phyloP scores from a whole-genome alignment of 2,797 vertebrate species.

The Tamandua tetradactyla region DNA sequence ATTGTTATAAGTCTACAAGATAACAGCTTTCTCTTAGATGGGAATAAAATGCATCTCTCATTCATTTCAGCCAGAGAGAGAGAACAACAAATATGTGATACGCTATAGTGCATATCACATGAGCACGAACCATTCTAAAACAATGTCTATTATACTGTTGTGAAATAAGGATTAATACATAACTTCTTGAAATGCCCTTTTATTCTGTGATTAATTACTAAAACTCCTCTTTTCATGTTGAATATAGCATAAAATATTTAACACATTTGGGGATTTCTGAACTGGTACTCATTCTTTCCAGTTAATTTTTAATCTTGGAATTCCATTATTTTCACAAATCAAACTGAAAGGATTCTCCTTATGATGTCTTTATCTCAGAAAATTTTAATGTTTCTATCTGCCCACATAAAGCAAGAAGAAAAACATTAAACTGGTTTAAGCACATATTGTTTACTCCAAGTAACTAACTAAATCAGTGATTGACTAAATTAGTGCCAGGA shows the following conservation, averaged over 20 bases:
- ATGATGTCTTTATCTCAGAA: neutral
- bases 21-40: neutral
- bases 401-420: neutral
- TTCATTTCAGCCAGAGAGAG: neutral
- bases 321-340: neutral
- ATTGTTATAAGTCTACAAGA: neutral
- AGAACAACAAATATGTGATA: neutral
- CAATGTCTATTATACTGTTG: neutral
- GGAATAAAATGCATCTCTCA: neutral
- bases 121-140: neutral
- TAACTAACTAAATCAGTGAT: neutral
- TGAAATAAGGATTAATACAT: neutral
- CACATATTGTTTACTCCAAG: neutral
- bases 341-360: neutral
- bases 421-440: neutral
- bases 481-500: neutral
- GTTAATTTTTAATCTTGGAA: neutral
- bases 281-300: neutral
- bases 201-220: neutral
- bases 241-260: neutral
- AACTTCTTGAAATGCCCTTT: neutral
- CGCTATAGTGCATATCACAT: neutral
- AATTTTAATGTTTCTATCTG: neutral
- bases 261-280: neutral
- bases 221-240: neutral